Conservation (phyloP, 2,888 invertebrate species). For the Punctoribates punctum region DNA sequence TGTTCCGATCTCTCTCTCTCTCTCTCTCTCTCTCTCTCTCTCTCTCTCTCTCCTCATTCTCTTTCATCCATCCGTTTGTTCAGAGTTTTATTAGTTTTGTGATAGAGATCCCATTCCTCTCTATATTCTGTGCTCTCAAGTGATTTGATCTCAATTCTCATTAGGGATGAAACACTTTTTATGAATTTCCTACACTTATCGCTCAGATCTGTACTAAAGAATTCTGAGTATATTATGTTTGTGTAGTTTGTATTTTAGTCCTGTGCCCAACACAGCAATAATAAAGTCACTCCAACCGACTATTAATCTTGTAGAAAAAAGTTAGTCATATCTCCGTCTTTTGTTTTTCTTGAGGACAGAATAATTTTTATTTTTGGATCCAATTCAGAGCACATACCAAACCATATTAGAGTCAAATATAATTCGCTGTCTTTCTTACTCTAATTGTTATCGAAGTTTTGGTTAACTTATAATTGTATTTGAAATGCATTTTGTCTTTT, state of each 20-base stretch:
- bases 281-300: constrained; percentile 5
- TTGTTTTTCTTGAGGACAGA: background rate
- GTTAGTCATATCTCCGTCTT: background rate
- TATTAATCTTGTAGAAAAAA: background rate
- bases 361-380: background rate
- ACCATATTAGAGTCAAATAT: no score
- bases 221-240: no score
- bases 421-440: no score
- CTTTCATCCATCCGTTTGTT: no score
- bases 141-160: constrained; percentile 85
- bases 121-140: constrained; percentile 66
- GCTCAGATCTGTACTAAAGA: background rate
- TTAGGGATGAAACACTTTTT: constrained; percentile 82
- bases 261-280: background rate
- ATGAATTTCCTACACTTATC: constrained; percentile 65
- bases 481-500: background rate
- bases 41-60: background rate
- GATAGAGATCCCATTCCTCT: background rate
- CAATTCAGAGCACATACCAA: background rate
- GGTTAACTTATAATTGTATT: background rate
- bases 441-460: background rate
- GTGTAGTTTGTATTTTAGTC: background rate
- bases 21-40: background rate
- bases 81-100: constrained; percentile 16
- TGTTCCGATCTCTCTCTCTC: background rate